Base-by-base conservation (phyloP, 1,140 invertebrate species). In the Drosophila nikananu region DNA sequence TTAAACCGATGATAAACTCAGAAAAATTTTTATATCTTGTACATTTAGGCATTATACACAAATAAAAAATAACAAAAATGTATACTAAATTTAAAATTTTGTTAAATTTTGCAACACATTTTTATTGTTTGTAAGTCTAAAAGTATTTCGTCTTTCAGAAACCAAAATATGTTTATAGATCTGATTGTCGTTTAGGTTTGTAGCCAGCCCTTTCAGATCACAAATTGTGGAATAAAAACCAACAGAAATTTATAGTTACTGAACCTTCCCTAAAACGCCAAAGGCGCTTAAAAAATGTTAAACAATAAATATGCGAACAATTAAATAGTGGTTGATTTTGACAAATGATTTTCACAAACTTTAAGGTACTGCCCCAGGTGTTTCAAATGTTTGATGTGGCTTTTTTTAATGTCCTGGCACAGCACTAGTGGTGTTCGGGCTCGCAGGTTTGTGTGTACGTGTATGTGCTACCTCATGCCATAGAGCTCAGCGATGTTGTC, bases 381-480 rank as follows among this genome's bases (percentile, higher is more conserved):
- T 19, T 62, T 65, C 61, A 25, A 62, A 44, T 65, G 27, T 65
- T 44, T 44, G 17, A 67, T 67, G 37, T 75, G 65, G 48, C 55
- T 78, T 39, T 51, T 58, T 70, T 44, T 39, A 12, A 46, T 65
- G 49, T 42, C 58, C 64, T 49, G 59, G 15, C 52, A 32, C 68
- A 73, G 25, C 60, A 39, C 61, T 71, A 39, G 46, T 23, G 19
- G 21, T 21, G 35, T 54, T 35, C 52, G 19, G 19, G 15, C 57
- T 30, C 7, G 17, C 37, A 48, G 39, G 66, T 79, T 35, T 60
- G 58, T 62, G 58, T 37, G n/a, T 19, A 15, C 42, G 42, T 46
- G 68, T 62, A 58, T 68, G 44, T 25, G 25, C 27, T 52, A 67
- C 67, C 78, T 75, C 63, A 64, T 80, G 48, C 80, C 60, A 62